Percentiles rank a stretch among this genome's conserved stretches.
Evolutionary conservation across 1,140 invertebrate genomes (phyloP).

Genomic region (Berghia stephanieae): DNA sequence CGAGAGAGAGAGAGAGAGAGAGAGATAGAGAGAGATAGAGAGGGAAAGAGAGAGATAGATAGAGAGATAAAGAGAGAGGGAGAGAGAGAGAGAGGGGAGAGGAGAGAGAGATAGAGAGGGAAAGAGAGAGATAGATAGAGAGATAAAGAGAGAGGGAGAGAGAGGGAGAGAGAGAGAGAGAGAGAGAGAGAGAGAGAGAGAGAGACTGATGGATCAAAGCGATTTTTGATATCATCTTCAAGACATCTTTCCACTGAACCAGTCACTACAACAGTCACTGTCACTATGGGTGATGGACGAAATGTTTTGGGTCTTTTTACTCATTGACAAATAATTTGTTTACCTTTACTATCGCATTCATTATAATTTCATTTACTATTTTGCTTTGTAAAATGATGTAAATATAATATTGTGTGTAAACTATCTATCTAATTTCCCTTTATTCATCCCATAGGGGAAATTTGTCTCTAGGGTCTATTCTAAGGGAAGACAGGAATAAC

Average conservation of each 20-base stretch:
- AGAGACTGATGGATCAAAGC: neutral
- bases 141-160: neutral
- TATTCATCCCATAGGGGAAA: too few species aligned
- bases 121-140: neutral
- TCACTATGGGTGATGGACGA: too few species aligned
- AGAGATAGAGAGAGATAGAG: neutral
- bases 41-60: neutral
- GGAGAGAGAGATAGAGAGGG: neutral
- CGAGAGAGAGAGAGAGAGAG: neutral
- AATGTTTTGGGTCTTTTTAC: too few species aligned
- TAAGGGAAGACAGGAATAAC: too few species aligned
- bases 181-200: slow-evolving; percentile 20
- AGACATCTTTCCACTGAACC: neutral
- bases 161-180: neutral
- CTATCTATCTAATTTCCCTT: too few species aligned
- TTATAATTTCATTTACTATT: too few species aligned
- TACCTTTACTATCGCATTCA: too few species aligned
- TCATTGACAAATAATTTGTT: too few species aligned
- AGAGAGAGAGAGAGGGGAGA: slow-evolving; percentile 11
- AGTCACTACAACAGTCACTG: neutral
- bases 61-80: slow-evolving; percentile 9
- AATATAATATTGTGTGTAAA: too few species aligned
- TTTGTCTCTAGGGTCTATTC: too few species aligned
- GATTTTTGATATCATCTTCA: neutral
- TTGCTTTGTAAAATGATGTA: too few species aligned